A percentile compares a stretch with the other conserved stretches of the same genome.
These are phyloP conservation scores for Cuculus canorus DNA, from an alignment of 2,797 vertebrate genomes.

Conservation along the genomic window DNA sequence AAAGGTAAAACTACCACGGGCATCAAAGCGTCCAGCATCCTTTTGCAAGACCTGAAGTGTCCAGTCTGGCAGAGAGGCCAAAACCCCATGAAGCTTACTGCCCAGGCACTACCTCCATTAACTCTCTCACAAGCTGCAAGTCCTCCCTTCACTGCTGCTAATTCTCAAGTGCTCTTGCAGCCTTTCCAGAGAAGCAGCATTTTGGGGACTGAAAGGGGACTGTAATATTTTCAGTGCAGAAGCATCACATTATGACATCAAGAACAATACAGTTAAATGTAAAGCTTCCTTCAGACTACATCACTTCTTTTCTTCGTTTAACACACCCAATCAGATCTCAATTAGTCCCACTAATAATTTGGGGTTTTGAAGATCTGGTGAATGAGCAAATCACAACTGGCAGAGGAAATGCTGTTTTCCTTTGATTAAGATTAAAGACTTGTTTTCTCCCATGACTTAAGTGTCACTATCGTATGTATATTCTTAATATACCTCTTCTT, in stretches of 20 bases:
- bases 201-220: neutral
- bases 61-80: neutral
- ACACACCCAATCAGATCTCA: neutral
- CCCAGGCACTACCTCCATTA: neutral
- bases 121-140: neutral
- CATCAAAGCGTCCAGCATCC: rapidly evolving
- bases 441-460: conserved; percentile 46
- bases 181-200: neutral
- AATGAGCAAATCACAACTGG: conserved; percentile 47
- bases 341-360: conserved; percentile 19
- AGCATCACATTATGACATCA: neutral
- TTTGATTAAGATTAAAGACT: conserved; percentile 45
- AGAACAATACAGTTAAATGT: neutral
- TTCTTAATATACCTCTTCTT: conserved; percentile 44
- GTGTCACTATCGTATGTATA: neutral
- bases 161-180: neutral
- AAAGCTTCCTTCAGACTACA: conserved; percentile 26
- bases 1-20: neutral
- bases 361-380: conserved; percentile 27
- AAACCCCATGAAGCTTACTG: neutral
- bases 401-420: neutral
- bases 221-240: neutral
- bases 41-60: neutral
- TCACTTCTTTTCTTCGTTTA: neutral
- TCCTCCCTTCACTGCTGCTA: neutral